Percentiles rank a stretch among this genome's conserved stretches.
Evolutionary conservation across 1,140 invertebrate genomes (phyloP).

Genomic region (Pinna nobilis): DNA sequence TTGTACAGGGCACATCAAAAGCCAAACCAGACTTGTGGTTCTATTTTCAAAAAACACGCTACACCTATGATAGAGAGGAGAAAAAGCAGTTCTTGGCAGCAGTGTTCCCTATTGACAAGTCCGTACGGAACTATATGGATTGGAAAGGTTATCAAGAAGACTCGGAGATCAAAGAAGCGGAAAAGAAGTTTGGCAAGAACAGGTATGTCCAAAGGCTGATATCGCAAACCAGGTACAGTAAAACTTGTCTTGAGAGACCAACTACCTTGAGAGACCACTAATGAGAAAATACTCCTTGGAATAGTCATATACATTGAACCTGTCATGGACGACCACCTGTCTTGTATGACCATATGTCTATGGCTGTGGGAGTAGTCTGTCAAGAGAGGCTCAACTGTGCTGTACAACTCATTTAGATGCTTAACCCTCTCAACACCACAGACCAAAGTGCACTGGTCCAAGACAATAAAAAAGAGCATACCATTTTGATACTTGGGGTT

Average conservation of each 20-base stretch:
- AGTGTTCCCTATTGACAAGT: conserved; percentile 86
- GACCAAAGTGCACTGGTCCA: too few species aligned
- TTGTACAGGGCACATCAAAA: conserved; percentile 56
- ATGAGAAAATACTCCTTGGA: too few species aligned
- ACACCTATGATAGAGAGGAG: conserved; percentile 86
- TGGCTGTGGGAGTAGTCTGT: too few species aligned
- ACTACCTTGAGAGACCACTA: too few species aligned
- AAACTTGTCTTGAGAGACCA: too few species aligned
- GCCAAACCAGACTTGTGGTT: conserved; percentile 81
- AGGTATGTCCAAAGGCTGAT: conserved; percentile 78
- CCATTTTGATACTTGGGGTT: too few species aligned
- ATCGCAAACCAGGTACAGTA: too few species aligned
- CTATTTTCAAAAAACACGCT: conserved; percentile 97
- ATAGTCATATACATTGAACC: neutral
- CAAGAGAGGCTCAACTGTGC: too few species aligned
- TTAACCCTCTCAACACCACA: too few species aligned
- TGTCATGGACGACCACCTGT: neutral
- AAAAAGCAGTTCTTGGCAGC: conserved; percentile 87
- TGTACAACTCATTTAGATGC: too few species aligned
- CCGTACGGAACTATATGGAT: conserved; percentile 85
- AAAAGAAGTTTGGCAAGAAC: conserved; percentile 92
- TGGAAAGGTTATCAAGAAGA: conserved; percentile 93
- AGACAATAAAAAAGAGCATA: too few species aligned
- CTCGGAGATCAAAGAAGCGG: conserved; percentile 82
- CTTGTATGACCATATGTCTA: too few species aligned